Evolutionary conservation across 2,888 invertebrate genomes (phyloP), one percentile per base, ranked within the genome.

Genomic region (Drosophila atripex): DNA sequence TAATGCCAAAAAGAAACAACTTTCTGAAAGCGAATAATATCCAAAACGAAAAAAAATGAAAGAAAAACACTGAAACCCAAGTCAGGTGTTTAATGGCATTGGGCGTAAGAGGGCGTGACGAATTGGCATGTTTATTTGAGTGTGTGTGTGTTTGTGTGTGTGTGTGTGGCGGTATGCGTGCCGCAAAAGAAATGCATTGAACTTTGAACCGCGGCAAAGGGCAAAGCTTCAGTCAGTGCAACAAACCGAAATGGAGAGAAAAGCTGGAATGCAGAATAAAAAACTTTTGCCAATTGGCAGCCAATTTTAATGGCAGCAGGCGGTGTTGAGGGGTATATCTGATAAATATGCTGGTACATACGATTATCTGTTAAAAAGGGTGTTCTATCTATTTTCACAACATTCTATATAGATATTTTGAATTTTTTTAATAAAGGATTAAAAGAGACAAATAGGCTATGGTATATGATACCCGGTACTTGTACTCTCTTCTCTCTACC

Each of bases 141-240:
- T 23, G 21, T 23, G 4, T 23, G 16, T 32, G 5, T 1, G 30
- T 38, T 25, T 51, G 38, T 51, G 23, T 46, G 35, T 35, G n/a
- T 35, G 30, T 51, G 46, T 45, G 14, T 18, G 9, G 60, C 46
- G 18, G 46, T 21, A 16, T 72, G 73, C 68, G 72, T 74, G 73
- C 58, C 58, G 73, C 74, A 74, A 74, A 55, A 14, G 47, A 64
- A 73, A 73, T 73, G 74, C 73, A 73, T 73, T 73, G 73, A 73
- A 73, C 73, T 73, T 74, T 73, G 73, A 73, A 74, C 73, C 61
- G 73, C 50, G 25, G 18, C 69, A 65, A 58, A 59, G 73, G 45
- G 73, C 54, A 56, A 49, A 71, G 39, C 61, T 23, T 46, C 38
- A 5, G 0, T 45, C 11, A 12, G 28, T 11, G 30, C 18, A 30